These are phyloP conservation scores for Caretta caretta DNA, from an alignment of 2,113 vertebrate species.

Conservation along the genomic window DNA sequence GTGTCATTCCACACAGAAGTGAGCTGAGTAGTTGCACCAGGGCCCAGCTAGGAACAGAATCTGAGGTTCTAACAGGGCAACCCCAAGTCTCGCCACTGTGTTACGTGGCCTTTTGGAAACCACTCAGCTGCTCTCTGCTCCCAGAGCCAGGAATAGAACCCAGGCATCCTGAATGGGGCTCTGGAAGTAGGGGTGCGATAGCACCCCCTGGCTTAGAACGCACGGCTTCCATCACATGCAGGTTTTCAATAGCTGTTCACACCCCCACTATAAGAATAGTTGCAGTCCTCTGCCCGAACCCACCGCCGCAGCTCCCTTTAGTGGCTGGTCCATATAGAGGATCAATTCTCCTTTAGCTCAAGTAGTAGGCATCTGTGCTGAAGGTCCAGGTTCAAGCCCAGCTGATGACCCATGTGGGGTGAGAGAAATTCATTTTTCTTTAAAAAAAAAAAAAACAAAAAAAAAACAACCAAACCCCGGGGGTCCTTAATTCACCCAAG, in stretches of 20 bases:
- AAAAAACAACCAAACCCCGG: too few relatives aligned
- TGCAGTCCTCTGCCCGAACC: not conserved
- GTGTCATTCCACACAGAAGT: rapidly evolving
- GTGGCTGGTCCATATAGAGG: too few relatives aligned
- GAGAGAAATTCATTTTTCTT: too few relatives aligned
- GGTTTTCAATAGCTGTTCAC: not conserved
- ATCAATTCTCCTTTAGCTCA: not conserved
- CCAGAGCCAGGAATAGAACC: not conserved
- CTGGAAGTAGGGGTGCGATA: not conserved
- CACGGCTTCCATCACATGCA: not conserved
- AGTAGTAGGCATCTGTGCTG: too few relatives aligned
- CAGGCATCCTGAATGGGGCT: too few relatives aligned
- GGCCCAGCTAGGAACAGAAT: not conserved
- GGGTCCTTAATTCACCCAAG: not conserved
- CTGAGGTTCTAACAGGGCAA: not conserved
- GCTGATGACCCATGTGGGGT: not conserved
- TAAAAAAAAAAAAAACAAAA: too few relatives aligned
- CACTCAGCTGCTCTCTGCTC: not conserved
- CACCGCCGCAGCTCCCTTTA: too few relatives aligned
- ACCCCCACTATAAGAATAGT: not conserved
- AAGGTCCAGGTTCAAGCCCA: not conserved
- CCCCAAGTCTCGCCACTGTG: too few relatives aligned
- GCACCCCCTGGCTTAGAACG: not conserved
- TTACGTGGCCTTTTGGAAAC: not conserved
- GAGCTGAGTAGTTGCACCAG: not conserved